A percentile compares a stretch with the other conserved stretches of the same genome.
Evolutionary conservation across 2,888 invertebrate species (phyloP).

Genomic region (Melitaea athalia): DNA sequence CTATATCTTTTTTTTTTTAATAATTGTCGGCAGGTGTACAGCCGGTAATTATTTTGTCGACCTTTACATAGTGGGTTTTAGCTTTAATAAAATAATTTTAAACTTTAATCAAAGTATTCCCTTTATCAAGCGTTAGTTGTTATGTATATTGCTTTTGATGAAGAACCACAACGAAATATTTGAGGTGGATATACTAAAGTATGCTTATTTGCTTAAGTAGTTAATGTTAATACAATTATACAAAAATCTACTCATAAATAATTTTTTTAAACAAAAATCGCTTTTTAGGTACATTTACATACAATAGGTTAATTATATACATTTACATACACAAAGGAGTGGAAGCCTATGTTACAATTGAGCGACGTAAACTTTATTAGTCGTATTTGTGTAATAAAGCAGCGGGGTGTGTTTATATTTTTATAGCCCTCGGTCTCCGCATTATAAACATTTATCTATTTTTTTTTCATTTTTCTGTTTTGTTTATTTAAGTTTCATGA

Average conservation of each 20-base stretch:
- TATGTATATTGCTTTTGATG: too few relatives aligned
- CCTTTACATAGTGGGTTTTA: constrained; percentile 21
- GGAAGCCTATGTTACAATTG: constrained; percentile 45
- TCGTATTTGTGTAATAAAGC: constrained; percentile 49
- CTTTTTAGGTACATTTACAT: too few relatives aligned
- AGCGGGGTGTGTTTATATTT: constrained; percentile 47
- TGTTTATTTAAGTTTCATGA: constrained; percentile 23
- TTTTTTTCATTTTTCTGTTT: constrained; percentile 30
- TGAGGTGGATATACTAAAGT: too few relatives aligned
- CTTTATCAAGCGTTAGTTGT: too few relatives aligned
- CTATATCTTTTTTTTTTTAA: too few relatives aligned
- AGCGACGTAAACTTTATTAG: constrained; percentile 52
- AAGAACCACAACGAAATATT: too few relatives aligned
- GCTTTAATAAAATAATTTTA: too few relatives aligned
- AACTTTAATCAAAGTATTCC: too few relatives aligned
- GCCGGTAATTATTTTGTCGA: background rate
- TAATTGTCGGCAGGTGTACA: constrained; percentile 11
- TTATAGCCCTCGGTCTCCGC: constrained; percentile 40
- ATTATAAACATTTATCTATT: constrained; percentile 36
- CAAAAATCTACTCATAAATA: too few relatives aligned
- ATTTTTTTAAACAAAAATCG: too few relatives aligned
- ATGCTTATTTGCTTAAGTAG: too few relatives aligned
- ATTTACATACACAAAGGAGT: constrained; percentile 31
- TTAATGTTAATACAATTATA: too few relatives aligned
- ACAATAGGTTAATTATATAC: constrained; percentile 32